A percentile compares a stretch with the other conserved stretches of the same genome.
These are phyloP conservation scores for Chironomus tentans DNA, from an alignment of 2,888 invertebrate species.

Conservation along the genomic window DNA sequence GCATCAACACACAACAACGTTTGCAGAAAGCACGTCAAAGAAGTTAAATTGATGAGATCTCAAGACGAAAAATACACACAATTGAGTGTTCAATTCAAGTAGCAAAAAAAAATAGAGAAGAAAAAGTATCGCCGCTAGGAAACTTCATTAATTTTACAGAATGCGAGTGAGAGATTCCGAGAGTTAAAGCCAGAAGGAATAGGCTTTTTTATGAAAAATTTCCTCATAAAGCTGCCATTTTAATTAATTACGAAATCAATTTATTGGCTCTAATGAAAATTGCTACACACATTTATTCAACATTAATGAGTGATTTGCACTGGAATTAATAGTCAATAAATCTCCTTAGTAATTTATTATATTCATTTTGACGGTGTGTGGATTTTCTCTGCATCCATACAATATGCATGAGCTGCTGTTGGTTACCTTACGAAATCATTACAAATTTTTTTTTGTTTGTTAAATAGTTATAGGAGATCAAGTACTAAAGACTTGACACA, in stretches of 20 bases:
- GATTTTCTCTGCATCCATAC: neutral
- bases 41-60: no score
- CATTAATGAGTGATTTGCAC: slow-evolving; percentile 25
- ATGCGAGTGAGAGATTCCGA: no score
- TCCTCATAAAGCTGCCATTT: slow-evolving; percentile 24
- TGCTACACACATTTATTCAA: slow-evolving; percentile 10
- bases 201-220: slow-evolving; percentile 5
- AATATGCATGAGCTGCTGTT: neutral
- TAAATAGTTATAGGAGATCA: no score
- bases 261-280: slow-evolving; percentile 23
- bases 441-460: neutral
- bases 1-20: no score
- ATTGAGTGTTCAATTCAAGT: no score
- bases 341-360: slow-evolving; percentile 12
- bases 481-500: no score
- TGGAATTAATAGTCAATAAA: slow-evolving; percentile 25
- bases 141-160: no score
- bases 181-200: no score
- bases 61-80: no score
- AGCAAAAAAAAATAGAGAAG: no score
- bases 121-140: no score
- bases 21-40: no score
- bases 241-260: slow-evolving; percentile 25
- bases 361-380: neutral
- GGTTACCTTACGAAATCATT: neutral